Base-by-base conservation (phyloP, 2,113 vertebrate species). In the Halcyon senegalensis region DNA sequence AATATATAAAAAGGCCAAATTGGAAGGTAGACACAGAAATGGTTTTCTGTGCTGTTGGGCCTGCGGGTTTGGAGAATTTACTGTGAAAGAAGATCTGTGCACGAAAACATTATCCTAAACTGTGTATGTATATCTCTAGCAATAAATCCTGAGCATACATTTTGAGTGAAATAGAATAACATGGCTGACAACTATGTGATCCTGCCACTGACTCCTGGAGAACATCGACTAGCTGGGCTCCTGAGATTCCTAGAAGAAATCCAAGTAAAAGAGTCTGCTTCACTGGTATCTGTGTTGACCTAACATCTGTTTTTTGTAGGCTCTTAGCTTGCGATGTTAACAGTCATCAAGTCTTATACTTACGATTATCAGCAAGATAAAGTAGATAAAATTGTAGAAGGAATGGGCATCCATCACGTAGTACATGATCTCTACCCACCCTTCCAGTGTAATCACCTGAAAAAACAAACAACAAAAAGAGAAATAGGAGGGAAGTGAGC, bases 371-470 rank as follows among this genome's bases (percentile, higher is more conserved):
- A 99, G 98, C 82, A 99, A 98, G 95, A 99, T 99, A 92, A 99
- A 99, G 97, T 99, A 99, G 98, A 99, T 99, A 97, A 99, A 99
- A 98, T 99, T 99, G 97, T 99, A 99, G 98, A 99, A 99, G 48
- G 99, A 99, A 96, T 99, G 99, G 2, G 99, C 99, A 11, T 99
- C 99, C 99, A 99, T 99, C 94, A 99, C 99, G 1, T 99, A 99
- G 98, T 99, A 99, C 99, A 99, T 99, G 97, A 99, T 99, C 97
- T 99, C 99, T 97, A 99, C 99, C 99, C 99, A 99, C 91, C 99
- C 99, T 96, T 99, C 99, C 98, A 99, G 98, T 10, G 99, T 99
- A 90, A 99, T 99, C 89, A 99, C 99, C 99, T 99, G 70, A 21
- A 96, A 93, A 95, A 35, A 72, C 27, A 93, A 93, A 84, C 60